Percentiles rank a stretch among this genome's conserved stretches.
phyloP scores from a whole-genome alignment of 2,797 vertebrate species.

The Alectoris magna region DNA sequence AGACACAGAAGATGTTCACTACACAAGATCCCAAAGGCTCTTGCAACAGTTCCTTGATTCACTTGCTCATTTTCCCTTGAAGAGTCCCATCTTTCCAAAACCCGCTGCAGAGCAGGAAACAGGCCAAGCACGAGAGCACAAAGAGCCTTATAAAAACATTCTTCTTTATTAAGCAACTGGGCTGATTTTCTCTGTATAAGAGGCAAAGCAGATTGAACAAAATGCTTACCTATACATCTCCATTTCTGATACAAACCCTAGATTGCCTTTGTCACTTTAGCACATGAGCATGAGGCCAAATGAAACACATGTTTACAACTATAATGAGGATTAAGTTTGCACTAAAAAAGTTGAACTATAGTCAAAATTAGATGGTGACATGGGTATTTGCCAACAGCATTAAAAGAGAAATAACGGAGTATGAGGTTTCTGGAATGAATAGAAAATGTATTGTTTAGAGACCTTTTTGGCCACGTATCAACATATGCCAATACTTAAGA shows the following conservation, averaged over 20 bases:
- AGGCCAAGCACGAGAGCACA: background rate
- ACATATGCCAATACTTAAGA: slow-evolving; percentile 78
- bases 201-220: background rate
- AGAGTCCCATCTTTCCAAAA: background rate
- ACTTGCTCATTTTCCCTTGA: background rate
- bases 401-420: slow-evolving; percentile 74
- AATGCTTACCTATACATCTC: slow-evolving; percentile 13
- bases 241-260: slow-evolving; percentile 41
- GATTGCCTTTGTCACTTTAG: slow-evolving; percentile 64
- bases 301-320: slow-evolving; percentile 77
- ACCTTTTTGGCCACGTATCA: slow-evolving; percentile 66
- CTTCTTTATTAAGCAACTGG: background rate
- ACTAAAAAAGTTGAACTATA: slow-evolving; percentile 67
- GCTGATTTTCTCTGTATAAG: slow-evolving; percentile 7
- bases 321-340: slow-evolving; percentile 75
- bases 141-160: background rate
- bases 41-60: fast-evolving
- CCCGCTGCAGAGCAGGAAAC: background rate
- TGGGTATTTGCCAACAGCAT: slow-evolving; percentile 75
- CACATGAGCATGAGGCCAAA: slow-evolving; percentile 55
- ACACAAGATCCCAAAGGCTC: background rate
- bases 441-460: slow-evolving; percentile 73
- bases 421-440: slow-evolving; percentile 75
- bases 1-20: background rate
- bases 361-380: slow-evolving; percentile 74